Base-by-base conservation (phyloP, 2,888 invertebrate species). In the Agrochola circellaris region DNA sequence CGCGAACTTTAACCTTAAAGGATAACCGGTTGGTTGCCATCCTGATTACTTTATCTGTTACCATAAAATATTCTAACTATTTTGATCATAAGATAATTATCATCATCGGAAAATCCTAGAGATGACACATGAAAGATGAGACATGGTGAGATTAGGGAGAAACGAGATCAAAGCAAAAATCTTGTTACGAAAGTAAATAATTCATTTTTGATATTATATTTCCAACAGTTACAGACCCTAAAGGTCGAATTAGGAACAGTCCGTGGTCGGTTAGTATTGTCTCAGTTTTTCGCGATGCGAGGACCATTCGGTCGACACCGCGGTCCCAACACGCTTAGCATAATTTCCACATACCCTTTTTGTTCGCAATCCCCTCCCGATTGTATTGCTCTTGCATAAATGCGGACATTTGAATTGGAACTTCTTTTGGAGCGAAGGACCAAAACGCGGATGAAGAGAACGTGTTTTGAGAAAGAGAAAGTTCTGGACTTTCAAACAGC, bases 331-430 rank as follows among this genome's bases (percentile, higher is more conserved):
- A 69, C 73, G 62, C 73, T 88, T 87, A 86, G 80, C 88, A 88
- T 88, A 88, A 88, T 85, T 82, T 83, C 75, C 82, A 82, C 86
- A 79, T 82, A 87, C 76, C 84, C 78, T 82, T 87, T 88, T 87
- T 86, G 86, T 82, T 86, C 81, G 69, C 69, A 68, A 79, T 76
- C 74, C 75, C 67, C 70, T 74, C 70, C 65, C 81, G 71, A 78
- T 85, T 77, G 81, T 83, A 85, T 83, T 78, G 77, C 70, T 73
- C 66, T 83, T 73, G 88, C 75, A 82, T 87, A 88, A 85, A 79
- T 81, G 81, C 69, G 65, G 58, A 74, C 61, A 80, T 81, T 79
- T 81, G 78, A 80, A 85, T 75, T 79, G 74, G 73, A 51, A 75
- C 77, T 79, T 34, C 68, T 73, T 66, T 66, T 38, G 54, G 72